Evolutionary conservation across 2,797 vertebrate species (phyloP), one percentile per base, ranked within the genome.

Genomic region (Dermochelys coriacea): DNA sequence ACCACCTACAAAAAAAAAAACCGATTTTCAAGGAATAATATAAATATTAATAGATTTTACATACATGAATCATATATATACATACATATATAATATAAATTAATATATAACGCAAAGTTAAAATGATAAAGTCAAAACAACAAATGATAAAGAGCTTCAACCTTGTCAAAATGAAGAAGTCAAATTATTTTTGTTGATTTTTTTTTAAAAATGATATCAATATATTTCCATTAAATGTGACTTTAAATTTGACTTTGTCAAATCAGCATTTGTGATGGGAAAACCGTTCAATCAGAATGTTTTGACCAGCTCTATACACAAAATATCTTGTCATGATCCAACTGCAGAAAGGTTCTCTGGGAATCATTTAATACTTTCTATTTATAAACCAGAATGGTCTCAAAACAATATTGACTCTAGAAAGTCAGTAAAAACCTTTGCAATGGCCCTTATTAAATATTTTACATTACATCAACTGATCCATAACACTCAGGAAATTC

Each of bases 181-280:
- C 71, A 5, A 41, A 2, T 3, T 55, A 55, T 10, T 3, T 89
- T 7, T 12, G 0, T 10, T 77, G 80, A 80, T 0, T 47, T 45
- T 78, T 49, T 57, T 84, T 52, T 18, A 18, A 52, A 49, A n/a
- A 2, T 54, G 12, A 75, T 91, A 75, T 5, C 18, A 3, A 80
- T 45, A 1, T 31, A 7, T 51, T 4, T 11, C 77, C n/a, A 68
- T 19, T 37, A 68, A 19, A 37, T 37, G 34, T n/a, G n/a, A n/a
- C n/a, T n/a, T n/a, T n/a, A n/a, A n/a, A n/a, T 34, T n/a, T n/a
- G 2, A 29, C 11, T 25, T n/a, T 88, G 14, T 81, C 12, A 41
- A 34, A 1, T 6, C 71, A 74, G n/a, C 90, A 71, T 37, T 83
- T 1, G 0, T 0, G 5, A 92, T 1, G 3, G 3, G 4, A 91